A percentile compares a stretch with the other conserved stretches of the same genome.
phyloP scores from a whole-genome alignment of 1,140 invertebrate species.

The Copidosoma floridanum region DNA sequence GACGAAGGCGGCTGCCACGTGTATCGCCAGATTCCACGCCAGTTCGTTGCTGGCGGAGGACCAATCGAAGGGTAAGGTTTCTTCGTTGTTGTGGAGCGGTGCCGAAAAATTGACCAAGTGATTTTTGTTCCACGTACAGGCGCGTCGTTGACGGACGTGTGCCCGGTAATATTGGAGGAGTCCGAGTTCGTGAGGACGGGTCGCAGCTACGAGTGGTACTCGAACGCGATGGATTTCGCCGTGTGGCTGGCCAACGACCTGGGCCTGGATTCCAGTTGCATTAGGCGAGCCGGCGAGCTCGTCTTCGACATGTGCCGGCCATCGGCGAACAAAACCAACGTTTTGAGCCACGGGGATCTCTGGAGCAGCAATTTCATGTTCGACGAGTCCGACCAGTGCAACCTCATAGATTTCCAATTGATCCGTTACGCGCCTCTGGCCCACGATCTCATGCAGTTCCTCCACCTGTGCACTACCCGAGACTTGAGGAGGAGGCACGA shows the following conservation, averaged over 20 bases:
- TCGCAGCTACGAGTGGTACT: slow-evolving; percentile 32
- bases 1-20: slow-evolving; percentile 52
- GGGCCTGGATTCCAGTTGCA: slow-evolving; percentile 38
- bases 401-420: slow-evolving; percentile 64
- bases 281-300: slow-evolving; percentile 40
- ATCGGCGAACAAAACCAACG: slow-evolving; percentile 57
- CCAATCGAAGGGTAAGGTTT: slow-evolving; percentile 45
- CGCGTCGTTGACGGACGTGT: slow-evolving; percentile 44
- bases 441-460: slow-evolving; percentile 52
- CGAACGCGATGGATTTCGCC: slow-evolving; percentile 33
- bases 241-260: slow-evolving; percentile 35
- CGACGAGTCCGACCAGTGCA: slow-evolving; percentile 49
- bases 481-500: slow-evolving; percentile 39
- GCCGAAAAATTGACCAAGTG: neutral
- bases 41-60: slow-evolving; percentile 59
- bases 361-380: slow-evolving; percentile 67
- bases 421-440: slow-evolving; percentile 56
- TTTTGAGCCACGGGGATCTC: slow-evolving; percentile 62
- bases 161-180: slow-evolving; percentile 54
- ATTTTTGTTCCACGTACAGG: slow-evolving; percentile 32
- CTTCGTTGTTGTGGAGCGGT: no score
- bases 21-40: slow-evolving; percentile 60
- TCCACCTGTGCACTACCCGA: slow-evolving; percentile 44
- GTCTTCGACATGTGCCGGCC: slow-evolving; percentile 53
- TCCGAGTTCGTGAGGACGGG: slow-evolving; percentile 50